Percentiles rank a stretch among this genome's conserved stretches.
Conservation (phyloP, 2,888 invertebrate genomes). For the Yponomeuta sedellus region DNA sequence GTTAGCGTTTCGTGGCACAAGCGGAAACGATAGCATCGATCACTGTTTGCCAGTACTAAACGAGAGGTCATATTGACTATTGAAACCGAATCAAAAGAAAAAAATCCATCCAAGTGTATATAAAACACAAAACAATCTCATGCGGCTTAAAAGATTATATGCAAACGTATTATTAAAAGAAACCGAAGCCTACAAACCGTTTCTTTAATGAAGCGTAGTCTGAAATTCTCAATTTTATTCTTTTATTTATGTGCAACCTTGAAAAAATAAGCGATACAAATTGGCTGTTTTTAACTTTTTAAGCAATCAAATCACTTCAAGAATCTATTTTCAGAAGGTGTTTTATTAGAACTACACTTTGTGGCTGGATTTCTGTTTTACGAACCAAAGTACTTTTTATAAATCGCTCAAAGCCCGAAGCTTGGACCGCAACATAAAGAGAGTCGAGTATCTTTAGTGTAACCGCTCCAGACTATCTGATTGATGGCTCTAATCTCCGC, state of each 20-base stretch:
- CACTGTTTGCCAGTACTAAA: not conserved
- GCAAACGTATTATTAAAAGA: no score
- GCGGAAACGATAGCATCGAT: slow-evolving; percentile 25
- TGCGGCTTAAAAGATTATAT: no score
- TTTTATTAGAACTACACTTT: no score
- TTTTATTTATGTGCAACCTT: no score
- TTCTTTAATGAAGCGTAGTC: no score
- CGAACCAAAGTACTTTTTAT: not conserved
- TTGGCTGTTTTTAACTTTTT: no score
- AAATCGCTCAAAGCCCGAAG: slow-evolving; percentile 28
- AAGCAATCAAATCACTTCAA: no score
- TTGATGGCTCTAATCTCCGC: slow-evolving; percentile 61
- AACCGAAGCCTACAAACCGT: no score
- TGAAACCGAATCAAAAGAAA: not conserved
- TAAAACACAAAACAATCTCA: no score
- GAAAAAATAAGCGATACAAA: no score
- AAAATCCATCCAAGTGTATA: not conserved
- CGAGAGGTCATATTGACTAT: not conserved
- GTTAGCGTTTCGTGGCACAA: slow-evolving; percentile 20
- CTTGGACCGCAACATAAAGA: slow-evolving; percentile 31
- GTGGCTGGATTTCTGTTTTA: not conserved
- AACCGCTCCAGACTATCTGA: slow-evolving; percentile 47
- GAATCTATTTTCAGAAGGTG: no score
- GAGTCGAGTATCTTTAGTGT: slow-evolving; percentile 36
- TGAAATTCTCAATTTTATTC: no score